Percentiles rank a stretch among this genome's conserved stretches.
Conservation (phyloP, 2,113 vertebrate species). For the Misgurnus mizolepis region DNA sequence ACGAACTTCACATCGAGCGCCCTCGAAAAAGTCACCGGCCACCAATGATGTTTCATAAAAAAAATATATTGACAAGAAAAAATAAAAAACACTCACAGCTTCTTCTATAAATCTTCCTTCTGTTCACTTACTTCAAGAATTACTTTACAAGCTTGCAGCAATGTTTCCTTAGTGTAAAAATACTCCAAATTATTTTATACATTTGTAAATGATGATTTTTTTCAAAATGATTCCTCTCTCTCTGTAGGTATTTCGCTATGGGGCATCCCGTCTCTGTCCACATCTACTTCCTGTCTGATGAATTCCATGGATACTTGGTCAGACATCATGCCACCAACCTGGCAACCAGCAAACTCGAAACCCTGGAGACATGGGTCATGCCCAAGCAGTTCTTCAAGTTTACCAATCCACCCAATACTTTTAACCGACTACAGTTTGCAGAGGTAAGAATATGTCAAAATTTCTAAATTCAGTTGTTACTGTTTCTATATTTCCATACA, state of each 20-base stretch:
- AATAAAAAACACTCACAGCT: no score
- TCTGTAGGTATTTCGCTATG: slow-evolving; percentile 90
- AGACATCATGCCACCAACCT: slow-evolving; percentile 92
- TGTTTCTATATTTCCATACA: no score
- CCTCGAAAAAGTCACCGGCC: no score
- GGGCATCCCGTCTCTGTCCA: slow-evolving; percentile 92
- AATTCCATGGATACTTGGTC: slow-evolving; percentile 95
- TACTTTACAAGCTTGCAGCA: no score
- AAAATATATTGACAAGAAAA: no score
- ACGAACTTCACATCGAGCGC: no score
- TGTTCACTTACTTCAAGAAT: no score
- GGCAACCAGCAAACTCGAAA: slow-evolving; percentile 94
- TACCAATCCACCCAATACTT: slow-evolving; percentile 81
- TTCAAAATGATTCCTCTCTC: slow-evolving; percentile 41
- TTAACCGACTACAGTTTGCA: slow-evolving; percentile 88
- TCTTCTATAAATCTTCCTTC: no score
- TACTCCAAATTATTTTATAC: no score
- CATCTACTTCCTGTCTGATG: slow-evolving; percentile 94
- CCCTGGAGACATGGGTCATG: slow-evolving; percentile 95
- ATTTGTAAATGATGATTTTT: background rate
- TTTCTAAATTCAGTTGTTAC: no score
- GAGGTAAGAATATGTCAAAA: slow-evolving; percentile 78
- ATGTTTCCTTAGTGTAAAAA: no score
- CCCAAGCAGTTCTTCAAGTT: slow-evolving; percentile 92
- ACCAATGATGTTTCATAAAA: no score